Conservation (phyloP, 2,797 vertebrate species). For the Falco novaeseelandiae region DNA sequence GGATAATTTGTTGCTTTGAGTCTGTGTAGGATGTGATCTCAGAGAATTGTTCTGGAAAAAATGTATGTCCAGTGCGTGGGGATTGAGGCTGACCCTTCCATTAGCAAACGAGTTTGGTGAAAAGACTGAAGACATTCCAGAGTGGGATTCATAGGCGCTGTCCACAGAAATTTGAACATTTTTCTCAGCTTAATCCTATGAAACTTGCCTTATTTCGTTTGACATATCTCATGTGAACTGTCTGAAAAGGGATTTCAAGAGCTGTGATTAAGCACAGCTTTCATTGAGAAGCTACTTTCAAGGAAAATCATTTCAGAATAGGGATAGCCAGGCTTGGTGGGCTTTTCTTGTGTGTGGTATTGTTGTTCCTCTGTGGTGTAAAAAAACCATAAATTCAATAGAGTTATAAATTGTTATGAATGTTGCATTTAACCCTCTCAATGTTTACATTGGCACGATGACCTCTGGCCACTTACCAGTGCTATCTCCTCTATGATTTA, state of each 20-base stretch:
- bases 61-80: neutral
- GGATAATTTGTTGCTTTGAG: neutral
- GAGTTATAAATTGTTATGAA: neutral
- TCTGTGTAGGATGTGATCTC: neutral
- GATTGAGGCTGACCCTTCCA: neutral
- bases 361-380: neutral
- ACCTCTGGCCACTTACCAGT: neutral
- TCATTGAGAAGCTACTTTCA: neutral
- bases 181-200: constrained; percentile 14
- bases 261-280: neutral
- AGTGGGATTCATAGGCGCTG: neutral
- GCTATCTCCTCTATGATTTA: neutral
- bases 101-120: neutral
- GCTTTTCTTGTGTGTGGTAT: neutral
- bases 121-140: neutral
- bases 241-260: neutral
- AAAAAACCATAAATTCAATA: rapidly evolving
- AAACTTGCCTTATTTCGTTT: neutral
- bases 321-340: neutral
- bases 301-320: neutral
- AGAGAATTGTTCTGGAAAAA: neutral
- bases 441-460: neutral
- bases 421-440: neutral
- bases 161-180: neutral
- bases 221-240: neutral